Evolutionary conservation across 2,113 vertebrate species (phyloP).

Genomic region (Neoarius graeffei): DNA sequence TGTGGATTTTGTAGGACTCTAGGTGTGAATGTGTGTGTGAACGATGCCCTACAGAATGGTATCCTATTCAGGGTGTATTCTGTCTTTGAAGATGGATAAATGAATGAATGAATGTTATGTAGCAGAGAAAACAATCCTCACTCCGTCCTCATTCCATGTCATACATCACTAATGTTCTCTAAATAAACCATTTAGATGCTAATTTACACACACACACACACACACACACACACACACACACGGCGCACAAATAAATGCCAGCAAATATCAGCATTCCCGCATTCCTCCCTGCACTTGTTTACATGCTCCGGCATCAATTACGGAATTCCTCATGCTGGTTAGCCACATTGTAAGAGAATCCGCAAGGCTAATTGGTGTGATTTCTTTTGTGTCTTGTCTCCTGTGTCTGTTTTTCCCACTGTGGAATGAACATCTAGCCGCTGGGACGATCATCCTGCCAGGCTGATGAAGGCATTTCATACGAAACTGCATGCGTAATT

Average conservation of each 20-base stretch:
- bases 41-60: neutral
- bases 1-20: neutral
- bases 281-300: conserved; percentile 35
- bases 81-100: no score
- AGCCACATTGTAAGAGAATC: conserved; percentile 22
- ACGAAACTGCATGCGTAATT: conserved; percentile 1
- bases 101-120: neutral
- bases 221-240: conserved; percentile 9
- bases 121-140: neutral
- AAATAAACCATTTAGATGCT: conserved; percentile 16
- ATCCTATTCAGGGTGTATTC: neutral
- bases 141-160: neutral
- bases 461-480: conserved; percentile 11
- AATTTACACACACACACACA: neutral
- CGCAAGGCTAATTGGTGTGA: conserved; percentile 39
- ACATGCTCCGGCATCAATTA: conserved; percentile 48
- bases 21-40: no score
- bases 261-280: conserved; percentile 5
- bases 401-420: conserved; percentile 24
- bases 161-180: neutral
- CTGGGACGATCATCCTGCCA: neutral
- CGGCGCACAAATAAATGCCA: neutral
- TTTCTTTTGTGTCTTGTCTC: conserved; percentile 16
- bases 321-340: conserved; percentile 46
- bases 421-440: conserved; percentile 18